A percentile compares a stretch with the other conserved stretches of the same genome.
phyloP scores from a whole-genome alignment of 2,888 invertebrate species.

The Zeuzera pyrina region DNA sequence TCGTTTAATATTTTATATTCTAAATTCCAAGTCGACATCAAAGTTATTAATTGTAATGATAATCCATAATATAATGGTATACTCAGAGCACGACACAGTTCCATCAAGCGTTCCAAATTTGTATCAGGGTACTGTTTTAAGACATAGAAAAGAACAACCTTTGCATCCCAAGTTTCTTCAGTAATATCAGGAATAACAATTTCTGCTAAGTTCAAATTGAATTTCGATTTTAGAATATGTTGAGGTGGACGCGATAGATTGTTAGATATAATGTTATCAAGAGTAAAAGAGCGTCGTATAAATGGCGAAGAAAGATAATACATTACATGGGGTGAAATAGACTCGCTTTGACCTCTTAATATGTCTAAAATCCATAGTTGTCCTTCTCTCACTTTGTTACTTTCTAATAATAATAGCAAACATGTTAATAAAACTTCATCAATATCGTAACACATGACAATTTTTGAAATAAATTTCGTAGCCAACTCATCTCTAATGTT shows the following conservation, averaged over 20 bases:
- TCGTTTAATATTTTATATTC: constrained; percentile 45
- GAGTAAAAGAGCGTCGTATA: constrained; percentile 39
- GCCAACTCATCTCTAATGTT: constrained; percentile 26
- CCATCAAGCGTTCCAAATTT: constrained; percentile 37
- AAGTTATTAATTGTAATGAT: constrained; percentile 51
- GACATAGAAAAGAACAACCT: constrained; percentile 57
- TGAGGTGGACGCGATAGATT: constrained; percentile 48
- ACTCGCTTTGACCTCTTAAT: constrained; percentile 45
- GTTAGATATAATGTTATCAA: constrained; percentile 35
- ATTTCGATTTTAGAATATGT: constrained; percentile 51
- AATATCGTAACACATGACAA: constrained; percentile 41
- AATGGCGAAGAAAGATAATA: constrained; percentile 37
- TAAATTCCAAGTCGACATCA: constrained; percentile 53
- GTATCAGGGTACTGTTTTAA: constrained; percentile 47
- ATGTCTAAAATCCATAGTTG: constrained; percentile 39
- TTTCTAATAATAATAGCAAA: constrained; percentile 38
- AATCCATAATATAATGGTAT: constrained; percentile 51
- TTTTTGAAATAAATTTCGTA: constrained; percentile 41
- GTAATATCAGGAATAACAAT: constrained; percentile 52
- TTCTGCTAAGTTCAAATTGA: constrained; percentile 55
- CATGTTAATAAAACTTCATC: constrained; percentile 49
- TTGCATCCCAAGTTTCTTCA: constrained; percentile 64
- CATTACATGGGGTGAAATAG: constrained; percentile 33
- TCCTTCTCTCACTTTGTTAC: constrained; percentile 25
- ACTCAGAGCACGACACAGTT: constrained; percentile 50